Evolutionary conservation across 2,797 vertebrate species (phyloP).

Genomic region (Periparus ater): DNA sequence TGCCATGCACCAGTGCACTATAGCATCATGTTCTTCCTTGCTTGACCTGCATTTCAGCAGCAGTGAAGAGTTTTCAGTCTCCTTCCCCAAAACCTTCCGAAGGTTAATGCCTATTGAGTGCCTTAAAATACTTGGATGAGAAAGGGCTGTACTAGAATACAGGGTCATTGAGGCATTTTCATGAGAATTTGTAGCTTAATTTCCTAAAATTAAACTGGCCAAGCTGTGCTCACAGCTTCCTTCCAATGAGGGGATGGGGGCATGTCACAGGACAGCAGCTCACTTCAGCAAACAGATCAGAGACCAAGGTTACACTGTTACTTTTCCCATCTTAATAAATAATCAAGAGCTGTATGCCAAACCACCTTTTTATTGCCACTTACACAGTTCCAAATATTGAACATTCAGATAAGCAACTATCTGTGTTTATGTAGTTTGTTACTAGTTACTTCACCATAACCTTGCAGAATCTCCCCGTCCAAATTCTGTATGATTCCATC

Average conservation of each 20-base stretch:
- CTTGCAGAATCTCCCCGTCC: neutral
- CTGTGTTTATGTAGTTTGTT: neutral
- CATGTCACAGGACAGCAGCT: neutral
- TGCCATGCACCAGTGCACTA: neutral
- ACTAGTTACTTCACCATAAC: neutral
- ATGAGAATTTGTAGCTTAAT: neutral
- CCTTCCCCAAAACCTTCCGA: neutral
- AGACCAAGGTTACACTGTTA: neutral
- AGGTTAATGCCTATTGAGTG: neutral
- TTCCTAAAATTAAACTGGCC: neutral
- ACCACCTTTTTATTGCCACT: slow-evolving; percentile 11
- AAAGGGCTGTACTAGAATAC: neutral
- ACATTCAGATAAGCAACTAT: neutral
- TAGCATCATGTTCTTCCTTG: neutral
- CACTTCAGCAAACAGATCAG: neutral
- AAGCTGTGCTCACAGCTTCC: neutral
- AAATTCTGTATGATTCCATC: neutral
- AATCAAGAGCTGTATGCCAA: neutral
- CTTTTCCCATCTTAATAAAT: neutral
- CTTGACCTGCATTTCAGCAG: neutral
- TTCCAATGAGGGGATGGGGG: neutral
- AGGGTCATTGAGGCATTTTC: neutral
- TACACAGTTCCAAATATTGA: slow-evolving; percentile 33
- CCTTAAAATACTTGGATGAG: neutral
- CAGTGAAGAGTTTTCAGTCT: neutral